These are phyloP conservation scores for Mesitornis unicolor DNA, from an alignment of 2,113 vertebrate genomes.

Conservation along the genomic window DNA sequence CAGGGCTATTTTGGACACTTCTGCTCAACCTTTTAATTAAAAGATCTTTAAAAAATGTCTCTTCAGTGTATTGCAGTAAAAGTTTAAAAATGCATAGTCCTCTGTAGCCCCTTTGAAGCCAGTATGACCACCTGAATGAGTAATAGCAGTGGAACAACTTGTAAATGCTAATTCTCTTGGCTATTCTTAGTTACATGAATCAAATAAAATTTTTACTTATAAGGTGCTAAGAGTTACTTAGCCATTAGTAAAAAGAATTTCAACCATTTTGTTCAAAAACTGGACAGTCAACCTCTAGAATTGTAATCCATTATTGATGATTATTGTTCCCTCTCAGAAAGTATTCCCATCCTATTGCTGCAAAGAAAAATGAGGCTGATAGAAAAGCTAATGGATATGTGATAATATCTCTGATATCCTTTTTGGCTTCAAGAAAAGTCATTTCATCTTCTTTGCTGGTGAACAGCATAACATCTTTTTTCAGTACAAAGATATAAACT, in stretches of 20 bases:
- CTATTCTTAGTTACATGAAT: slow-evolving; percentile 1
- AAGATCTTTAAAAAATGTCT: not conserved
- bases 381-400: not conserved
- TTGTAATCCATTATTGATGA: not conserved
- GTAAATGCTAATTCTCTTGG: not conserved
- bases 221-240: not conserved
- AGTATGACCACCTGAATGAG: not conserved
- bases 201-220: not conserved
- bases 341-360: not conserved
- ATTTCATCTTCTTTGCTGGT: slow-evolving; percentile 48
- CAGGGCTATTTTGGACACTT: not conserved
- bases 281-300: not conserved
- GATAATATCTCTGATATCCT: slow-evolving; percentile 56
- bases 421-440: slow-evolving; percentile 55
- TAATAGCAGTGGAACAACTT: not conserved
- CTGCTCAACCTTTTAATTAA: not conserved
- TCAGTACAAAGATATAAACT: slow-evolving; percentile 25
- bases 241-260: not conserved
- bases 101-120: not conserved
- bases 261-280: slow-evolving; percentile 8
- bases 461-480: slow-evolving; percentile 22
- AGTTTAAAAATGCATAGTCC: not conserved
- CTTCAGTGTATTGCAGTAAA: not conserved
- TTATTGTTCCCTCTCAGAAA: slow-evolving; percentile 35
- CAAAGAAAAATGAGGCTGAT: slow-evolving; percentile 49